Base-by-base conservation (phyloP, 2,113 vertebrate species). In the Trochalopteron elliotii region DNA sequence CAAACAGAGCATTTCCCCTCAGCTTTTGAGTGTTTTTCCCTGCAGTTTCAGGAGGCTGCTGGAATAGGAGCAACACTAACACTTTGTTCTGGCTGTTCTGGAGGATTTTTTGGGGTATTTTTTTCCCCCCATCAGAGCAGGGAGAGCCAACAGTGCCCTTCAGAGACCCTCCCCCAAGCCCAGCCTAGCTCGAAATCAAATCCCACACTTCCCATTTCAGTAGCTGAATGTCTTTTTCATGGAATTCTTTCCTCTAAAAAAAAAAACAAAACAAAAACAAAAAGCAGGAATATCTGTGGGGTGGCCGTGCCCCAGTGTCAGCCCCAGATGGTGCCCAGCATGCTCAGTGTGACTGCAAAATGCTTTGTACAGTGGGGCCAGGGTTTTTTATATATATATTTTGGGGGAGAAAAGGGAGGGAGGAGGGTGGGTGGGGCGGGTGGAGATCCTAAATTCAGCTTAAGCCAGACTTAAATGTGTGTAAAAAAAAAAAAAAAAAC, bases 311-410 rank as follows among this genome's bases (percentile, higher is more conserved):
- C 63, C 86, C 52, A 3, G 30, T 20, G 52, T 18, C 28, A 31
- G 53, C 30, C 53, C 31, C 16, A n/a, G 9, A 17, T 10, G 16
- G 18, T 33, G 31, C 16, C 75, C 68, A 57, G 97, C 97, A 92
- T 97, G 97, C 97, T 97, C 93, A 24, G 92, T 96, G 97, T 96
- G 97, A 94, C 97, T 97, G 94, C 95, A 94, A 95, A 95, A 95
- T 67, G 95, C 97, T 98, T 97, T 98, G 97, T 98, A 98, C 95
- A 98, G 97, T 85, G 96, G 97, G 97, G 94, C 93, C 23, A 87
- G 97, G 97, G 96, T 94, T 98, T 98, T 98, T 97, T 98, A 97
- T 97, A 96, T 89, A 94, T 96, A 93, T 94, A 81, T 96, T 96
- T 95, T 88, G 89, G 89, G 95, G 30, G 52, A 28, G 7, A n/a